Evolutionary conservation across 53 echinoderm and acorn worm species (phyloP), one percentile per base, ranked within the genome.

Genomic region (Crossaster papposus): DNA sequence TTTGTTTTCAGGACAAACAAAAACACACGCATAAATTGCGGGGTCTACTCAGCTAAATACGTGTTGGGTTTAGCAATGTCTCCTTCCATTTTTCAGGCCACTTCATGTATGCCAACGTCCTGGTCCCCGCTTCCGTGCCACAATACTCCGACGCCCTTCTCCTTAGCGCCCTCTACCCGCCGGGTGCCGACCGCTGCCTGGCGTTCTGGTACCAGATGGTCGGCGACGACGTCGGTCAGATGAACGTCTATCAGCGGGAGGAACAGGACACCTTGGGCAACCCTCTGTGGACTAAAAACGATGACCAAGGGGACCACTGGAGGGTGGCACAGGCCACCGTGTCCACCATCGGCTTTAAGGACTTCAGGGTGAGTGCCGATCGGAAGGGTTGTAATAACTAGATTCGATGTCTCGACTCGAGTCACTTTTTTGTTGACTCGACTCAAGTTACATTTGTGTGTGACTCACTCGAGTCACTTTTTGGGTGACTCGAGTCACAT

Each of bases 201-300:
- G 83, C 13, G 0, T 97, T 97, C 96, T 97, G 91, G 86, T 97
- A 94, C 62, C 94, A 96, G 90, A 78, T 97, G 90, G 91, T 84
- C 37, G 95, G 98, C 2, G 77, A 77, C 26, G 76, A 93, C 64
- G 82, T 90, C 7, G 97, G 97, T 5, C 79, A 37, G 20, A 62
- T 97, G 54, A 88, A 75, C 31, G 96, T 97, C 36, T 97, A 97
- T 85, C 93, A 90, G 83, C 84, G 93, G 83, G 94, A 96, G 36
- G 95, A 90, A 26, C 93, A 83, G 0, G 94, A 95, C 81, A 73
- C 75, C 44, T 97, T 96, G 70, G 93, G 89, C 24, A 88, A 86
- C 11, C 81, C 98, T 1, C 89, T 90, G 35, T 97, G 98, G 98
- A 68, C 85, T 64, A 92, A 91, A 65, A 54, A 51, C 23, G 95